phyloP scores from a whole-genome alignment of 2,888 invertebrate species.

The Autographa gamma region DNA sequence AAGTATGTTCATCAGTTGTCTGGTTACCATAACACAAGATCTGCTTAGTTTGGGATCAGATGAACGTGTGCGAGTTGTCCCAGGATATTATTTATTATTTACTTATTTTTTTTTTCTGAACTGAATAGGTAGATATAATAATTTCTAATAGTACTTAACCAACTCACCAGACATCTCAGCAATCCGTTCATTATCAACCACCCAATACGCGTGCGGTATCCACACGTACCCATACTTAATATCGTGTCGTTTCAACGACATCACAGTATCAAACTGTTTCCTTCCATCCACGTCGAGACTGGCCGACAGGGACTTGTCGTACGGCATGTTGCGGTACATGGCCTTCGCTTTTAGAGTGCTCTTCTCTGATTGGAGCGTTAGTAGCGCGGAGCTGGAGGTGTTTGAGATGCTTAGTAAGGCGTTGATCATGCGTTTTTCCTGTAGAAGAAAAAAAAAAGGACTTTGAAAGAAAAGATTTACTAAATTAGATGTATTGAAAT shows the following conservation, averaged over 20 bases:
- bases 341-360: conserved; percentile 92
- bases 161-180: conserved; percentile 74
- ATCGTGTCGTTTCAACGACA: conserved; percentile 89
- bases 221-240: conserved; percentile 92
- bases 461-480: no score
- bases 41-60: no score
- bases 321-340: conserved; percentile 91
- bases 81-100: no score
- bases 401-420: conserved; percentile 77
- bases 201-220: conserved; percentile 91
- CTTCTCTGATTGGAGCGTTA: conserved; percentile 91
- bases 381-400: conserved; percentile 81
- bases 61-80: no score
- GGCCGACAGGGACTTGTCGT: conserved; percentile 91
- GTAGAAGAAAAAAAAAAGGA: no score
- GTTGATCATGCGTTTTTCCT: conserved; percentile 87
- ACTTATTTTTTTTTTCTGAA: no score
- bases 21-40: no score
- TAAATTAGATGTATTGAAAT: no score
- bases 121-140: no score
- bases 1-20: no score
- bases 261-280: conserved; percentile 91
- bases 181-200: conserved; percentile 92
- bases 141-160: neutral
- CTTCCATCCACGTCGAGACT: conserved; percentile 92